Base-by-base conservation (phyloP, 2,888 invertebrate species). In the Phyllotreta striolata region DNA sequence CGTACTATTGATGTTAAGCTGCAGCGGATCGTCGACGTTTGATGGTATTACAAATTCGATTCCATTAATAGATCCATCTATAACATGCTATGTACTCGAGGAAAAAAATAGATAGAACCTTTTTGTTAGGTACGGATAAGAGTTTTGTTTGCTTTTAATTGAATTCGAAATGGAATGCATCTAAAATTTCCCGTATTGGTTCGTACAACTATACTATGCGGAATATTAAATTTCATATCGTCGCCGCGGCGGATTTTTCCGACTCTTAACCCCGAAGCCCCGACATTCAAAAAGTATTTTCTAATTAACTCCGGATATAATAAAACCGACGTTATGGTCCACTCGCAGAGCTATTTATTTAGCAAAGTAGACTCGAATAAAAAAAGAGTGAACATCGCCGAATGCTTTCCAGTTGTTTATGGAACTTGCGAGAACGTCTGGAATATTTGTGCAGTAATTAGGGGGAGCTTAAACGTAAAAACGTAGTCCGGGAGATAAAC, bases 291-390 rank as follows among this genome's bases (percentile, higher is more conserved):
- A 58, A 59, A 59, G 52, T 59, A 59, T 59, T 59, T 59, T 59
- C 59, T 59, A 59, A 59, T 59, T 59, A 59, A 59, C 59, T 52
- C 59, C 59, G 44, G 51, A 59, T 59, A 59, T 52, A 59, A 59
- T 59, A 59, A 59, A 59, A 59, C 41, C 37, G 52, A 38, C 59
- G 59, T 59, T 59, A 59, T 59, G 52, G 59, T 59, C 59, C 43
- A 52, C 59, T 52, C 52, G 59, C 44, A 37, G 37, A 39, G 60
- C 37, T 60, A 60, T 60, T 60, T 54, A 52, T 44, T 60, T 60
- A 39, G 24, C 12, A 52, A 52, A 14, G 44, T 44, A 24, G 37
- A 43, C 24, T 38, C 24, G 24, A 24, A 47, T 47, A 49, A 60
- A 38, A 52, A 43, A 58, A 47, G 14, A 49, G 37, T 35, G 60